Conservation (phyloP, 2,113 vertebrate genomes). For the Nanger granti region DNA sequence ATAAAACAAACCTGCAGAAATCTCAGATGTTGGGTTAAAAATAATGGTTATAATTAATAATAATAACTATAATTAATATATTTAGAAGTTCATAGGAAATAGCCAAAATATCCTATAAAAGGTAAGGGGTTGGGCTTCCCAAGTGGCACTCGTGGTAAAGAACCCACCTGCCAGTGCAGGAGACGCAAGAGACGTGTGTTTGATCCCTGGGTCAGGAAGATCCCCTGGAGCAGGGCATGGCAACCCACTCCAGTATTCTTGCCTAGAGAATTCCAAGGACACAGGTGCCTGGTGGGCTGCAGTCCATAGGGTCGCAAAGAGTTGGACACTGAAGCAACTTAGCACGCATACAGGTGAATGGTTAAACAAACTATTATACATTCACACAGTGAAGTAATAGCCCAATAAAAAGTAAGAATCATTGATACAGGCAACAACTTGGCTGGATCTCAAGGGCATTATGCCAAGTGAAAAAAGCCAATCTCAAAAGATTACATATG, state of each 20-base stretch:
- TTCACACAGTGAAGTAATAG: neutral
- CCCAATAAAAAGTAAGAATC: neutral
- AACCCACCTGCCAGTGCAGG: neutral
- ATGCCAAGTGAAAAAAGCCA: neutral
- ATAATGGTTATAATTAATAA: neutral
- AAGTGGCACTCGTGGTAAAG: neutral
- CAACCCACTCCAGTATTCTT: neutral
- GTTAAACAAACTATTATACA: neutral
- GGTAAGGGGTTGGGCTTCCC: neutral
- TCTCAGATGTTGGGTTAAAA: neutral
- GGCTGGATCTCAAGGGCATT: neutral
- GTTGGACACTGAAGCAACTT: neutral
- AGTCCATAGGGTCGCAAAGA: neutral
- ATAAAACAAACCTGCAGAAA: neutral
- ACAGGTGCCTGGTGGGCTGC: neutral
- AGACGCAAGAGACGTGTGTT: neutral
- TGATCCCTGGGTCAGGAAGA: neutral
- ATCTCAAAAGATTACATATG: neutral
- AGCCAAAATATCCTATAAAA: neutral
- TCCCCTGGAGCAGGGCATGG: neutral
- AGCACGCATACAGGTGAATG: neutral
- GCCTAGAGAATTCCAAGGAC: neutral
- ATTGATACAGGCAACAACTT: neutral
- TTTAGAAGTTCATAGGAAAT: neutral
- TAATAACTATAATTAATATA: neutral